These are phyloP conservation scores for Adelosebastes latens DNA, from an alignment of 2,797 vertebrate species.

Conservation along the genomic window DNA sequence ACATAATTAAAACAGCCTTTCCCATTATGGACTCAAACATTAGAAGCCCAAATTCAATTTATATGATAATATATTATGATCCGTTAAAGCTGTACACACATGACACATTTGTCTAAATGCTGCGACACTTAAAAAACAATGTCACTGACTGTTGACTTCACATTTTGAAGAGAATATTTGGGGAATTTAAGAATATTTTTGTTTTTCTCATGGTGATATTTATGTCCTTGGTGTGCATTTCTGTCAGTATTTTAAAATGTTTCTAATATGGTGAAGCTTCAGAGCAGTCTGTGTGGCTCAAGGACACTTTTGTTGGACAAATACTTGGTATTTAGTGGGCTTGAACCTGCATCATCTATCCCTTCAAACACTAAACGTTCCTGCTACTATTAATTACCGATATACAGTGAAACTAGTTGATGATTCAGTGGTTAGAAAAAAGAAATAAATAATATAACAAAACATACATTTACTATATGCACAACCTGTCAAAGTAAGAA, in stretches of 20 bases:
- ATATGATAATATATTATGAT: slow-evolving; percentile 75
- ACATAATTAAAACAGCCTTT: slow-evolving; percentile 79
- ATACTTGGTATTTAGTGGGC: neutral
- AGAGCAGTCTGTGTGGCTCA: neutral
- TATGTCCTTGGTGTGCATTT: neutral
- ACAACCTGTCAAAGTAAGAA: slow-evolving; percentile 9
- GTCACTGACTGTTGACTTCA: slow-evolving; percentile 17
- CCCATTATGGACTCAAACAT: slow-evolving; percentile 76
- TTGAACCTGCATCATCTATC: neutral
- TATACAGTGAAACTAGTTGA: neutral
- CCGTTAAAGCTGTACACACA: slow-evolving; percentile 45
- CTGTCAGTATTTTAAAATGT: neutral
- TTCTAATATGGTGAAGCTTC: neutral
- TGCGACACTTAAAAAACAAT: slow-evolving; percentile 12
- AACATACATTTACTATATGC: slow-evolving; percentile 1
- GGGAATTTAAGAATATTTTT: neutral
- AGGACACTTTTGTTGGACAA: neutral
- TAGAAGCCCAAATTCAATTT: slow-evolving; percentile 77
- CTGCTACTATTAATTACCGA: neutral
- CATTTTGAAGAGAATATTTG: slow-evolving; percentile 1
- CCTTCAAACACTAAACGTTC: neutral
- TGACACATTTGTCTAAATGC: slow-evolving; percentile 43
- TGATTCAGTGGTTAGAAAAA: neutral
- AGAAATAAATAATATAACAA: neutral
- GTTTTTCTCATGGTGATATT: neutral